A percentile compares a stretch with the other conserved stretches of the same genome.
These are phyloP conservation scores for human DNA, from an alignment of 2,113 vertebrate species.

Conservation along the genomic window GRCh38 chrX:51214001-51214500, in stretches of 20 bases:
- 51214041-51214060: no score
- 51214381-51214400: slow-evolving; percentile 4
- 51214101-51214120: no score
- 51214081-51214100: no score
- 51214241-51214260: not conserved
- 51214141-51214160: not conserved
- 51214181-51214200: not conserved
- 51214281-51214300: slow-evolving; percentile 26
- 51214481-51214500: no score
- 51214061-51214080: no score
- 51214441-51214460: not conserved
- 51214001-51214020: no score
- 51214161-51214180: not conserved
- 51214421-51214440: not conserved
- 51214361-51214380: not conserved
- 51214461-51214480: no score
- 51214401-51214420: not conserved
- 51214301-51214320: not conserved
- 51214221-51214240: not conserved
- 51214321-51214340: not conserved
- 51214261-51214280: not conserved
- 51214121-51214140: not conserved
- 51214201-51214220: not conserved
- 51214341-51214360: not conserved
- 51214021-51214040: no score